Conservation (phyloP, 2,797 vertebrate species). For the Pantherophis alleghaniensis region DNA sequence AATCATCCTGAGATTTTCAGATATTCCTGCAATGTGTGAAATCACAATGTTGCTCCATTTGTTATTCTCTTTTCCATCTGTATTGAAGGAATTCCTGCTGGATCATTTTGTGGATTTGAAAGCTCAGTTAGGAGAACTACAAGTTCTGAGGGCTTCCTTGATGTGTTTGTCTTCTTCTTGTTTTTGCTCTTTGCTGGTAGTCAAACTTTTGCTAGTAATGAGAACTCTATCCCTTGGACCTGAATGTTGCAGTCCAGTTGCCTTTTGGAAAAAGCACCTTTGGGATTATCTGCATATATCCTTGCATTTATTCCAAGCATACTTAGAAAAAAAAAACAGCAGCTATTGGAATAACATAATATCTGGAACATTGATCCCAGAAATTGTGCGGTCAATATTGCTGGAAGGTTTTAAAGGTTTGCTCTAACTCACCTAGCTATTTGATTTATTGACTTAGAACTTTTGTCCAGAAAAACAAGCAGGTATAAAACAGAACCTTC, state of each 20-base stretch:
- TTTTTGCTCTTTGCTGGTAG: background rate
- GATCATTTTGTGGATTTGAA: background rate
- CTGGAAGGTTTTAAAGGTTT: background rate
- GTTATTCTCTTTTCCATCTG: background rate
- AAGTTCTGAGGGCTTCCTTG: background rate
- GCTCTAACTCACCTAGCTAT: background rate
- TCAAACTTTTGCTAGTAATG: background rate
- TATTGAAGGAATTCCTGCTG: background rate
- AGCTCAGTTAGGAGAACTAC: background rate
- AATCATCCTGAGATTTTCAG: background rate
- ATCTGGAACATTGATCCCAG: background rate
- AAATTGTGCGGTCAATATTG: background rate
- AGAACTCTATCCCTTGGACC: background rate
- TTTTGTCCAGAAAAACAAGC: background rate
- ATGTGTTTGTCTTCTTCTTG: background rate
- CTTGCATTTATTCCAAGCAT: background rate
- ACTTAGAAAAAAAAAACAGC: background rate
- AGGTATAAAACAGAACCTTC: background rate
- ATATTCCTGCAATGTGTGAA: background rate
- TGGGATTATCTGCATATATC: background rate
- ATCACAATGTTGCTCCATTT: background rate
- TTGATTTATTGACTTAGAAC: background rate
- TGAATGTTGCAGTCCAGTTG: background rate
- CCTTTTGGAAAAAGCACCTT: background rate
- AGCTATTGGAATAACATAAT: background rate